Evolutionary conservation across 2,113 vertebrate species (phyloP).

Genomic region (Entelurus aequoreus): DNA sequence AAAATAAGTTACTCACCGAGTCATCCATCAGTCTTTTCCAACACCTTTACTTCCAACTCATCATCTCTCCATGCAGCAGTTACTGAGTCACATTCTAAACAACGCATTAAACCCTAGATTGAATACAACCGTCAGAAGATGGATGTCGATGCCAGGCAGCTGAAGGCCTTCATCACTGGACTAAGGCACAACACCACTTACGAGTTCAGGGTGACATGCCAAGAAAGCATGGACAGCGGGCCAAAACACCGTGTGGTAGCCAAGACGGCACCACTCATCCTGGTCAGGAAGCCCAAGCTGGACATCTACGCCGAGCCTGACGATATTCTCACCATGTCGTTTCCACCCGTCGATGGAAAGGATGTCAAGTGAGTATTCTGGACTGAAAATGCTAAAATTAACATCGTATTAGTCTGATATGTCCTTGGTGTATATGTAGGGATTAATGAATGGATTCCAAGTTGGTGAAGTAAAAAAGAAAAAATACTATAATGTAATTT

Average conservation of each 20-base stretch:
- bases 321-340: constrained; percentile 79
- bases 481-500: too few species aligned
- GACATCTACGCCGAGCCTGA: constrained; percentile 80
- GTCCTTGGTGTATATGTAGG: too few species aligned
- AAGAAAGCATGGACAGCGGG: constrained; percentile 81
- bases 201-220: constrained; percentile 84
- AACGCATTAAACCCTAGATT: constrained; percentile 68
- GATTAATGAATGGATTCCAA: too few species aligned
- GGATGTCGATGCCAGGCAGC: constrained; percentile 83
- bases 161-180: constrained; percentile 84
- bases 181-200: constrained; percentile 87
- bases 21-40: neutral
- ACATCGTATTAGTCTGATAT: too few species aligned
- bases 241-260: constrained; percentile 83
- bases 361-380: constrained; percentile 80
- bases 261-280: constrained; percentile 82
- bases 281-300: constrained; percentile 82
- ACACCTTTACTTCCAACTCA: neutral
- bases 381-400: too few species aligned
- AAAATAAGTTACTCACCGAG: neutral
- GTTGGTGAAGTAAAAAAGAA: too few species aligned
- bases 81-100: neutral
- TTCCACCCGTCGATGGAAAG: constrained; percentile 77
- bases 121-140: constrained; percentile 87
- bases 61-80: neutral